phyloP scores from a whole-genome alignment of 2,113 vertebrate genomes.

The Pseudorhombus dupliciocellatus region DNA sequence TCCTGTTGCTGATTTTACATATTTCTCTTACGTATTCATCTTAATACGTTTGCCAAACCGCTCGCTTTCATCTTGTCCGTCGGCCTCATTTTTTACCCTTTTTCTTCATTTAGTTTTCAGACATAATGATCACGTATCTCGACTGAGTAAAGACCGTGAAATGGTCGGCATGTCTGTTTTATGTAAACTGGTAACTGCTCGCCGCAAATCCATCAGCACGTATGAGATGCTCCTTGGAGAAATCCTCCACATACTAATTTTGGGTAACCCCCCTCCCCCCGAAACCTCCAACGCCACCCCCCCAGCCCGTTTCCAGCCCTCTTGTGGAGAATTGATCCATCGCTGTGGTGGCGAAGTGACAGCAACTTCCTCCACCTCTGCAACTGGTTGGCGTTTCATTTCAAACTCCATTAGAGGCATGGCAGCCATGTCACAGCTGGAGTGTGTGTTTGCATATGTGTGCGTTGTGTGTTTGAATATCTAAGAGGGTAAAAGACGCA shows the following conservation, averaged over 20 bases:
- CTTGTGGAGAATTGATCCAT: constrained; percentile 54
- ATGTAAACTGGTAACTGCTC: neutral
- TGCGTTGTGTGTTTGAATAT: constrained; percentile 13
- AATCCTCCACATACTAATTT: constrained; percentile 9
- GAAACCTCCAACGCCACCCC: neutral
- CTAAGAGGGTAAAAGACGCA: neutral
- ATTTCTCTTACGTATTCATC: neutral
- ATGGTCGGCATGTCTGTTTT: neutral
- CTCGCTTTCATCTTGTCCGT: neutral
- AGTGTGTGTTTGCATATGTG: constrained; percentile 20
- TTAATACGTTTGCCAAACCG: neutral
- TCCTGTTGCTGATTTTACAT: neutral
- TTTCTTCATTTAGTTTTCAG: neutral
- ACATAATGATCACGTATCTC: neutral
- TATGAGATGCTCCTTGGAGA: constrained; percentile 1
- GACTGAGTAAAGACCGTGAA: neutral
- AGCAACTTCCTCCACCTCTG: constrained; percentile 49
- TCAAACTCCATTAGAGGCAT: constrained; percentile 44
- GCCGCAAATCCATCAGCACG: constrained; percentile 4
- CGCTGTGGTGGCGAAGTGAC: constrained; percentile 33
- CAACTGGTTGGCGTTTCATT: constrained; percentile 33
- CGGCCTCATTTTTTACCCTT: neutral
- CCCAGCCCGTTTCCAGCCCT: constrained; percentile 8
- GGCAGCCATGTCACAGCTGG: neutral
- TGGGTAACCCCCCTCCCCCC: neutral